Evolutionary conservation across 2,797 vertebrate genomes (phyloP), one percentile per base, ranked within the genome.

Genomic region (Pygocentrus nattereri): DNA sequence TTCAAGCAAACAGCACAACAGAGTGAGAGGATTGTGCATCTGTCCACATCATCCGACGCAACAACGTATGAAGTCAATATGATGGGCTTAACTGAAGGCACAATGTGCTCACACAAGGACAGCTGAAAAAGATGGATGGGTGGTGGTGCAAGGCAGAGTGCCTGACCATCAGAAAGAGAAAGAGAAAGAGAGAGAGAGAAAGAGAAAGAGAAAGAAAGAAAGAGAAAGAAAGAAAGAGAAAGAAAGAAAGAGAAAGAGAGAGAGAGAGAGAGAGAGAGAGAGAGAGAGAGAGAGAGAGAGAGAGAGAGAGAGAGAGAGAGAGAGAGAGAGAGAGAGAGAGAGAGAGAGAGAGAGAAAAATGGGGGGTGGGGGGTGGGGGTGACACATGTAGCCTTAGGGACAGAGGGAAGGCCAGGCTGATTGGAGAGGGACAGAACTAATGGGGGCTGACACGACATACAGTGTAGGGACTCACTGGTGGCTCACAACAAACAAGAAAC

Each of bases 371-470:
- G 27, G 23, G n/a, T 5, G 58, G 58, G 30, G 31, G 67, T 62
- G 34, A 81, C 50, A 82, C 72, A 82, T 23, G 44, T 80, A 54
- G 62, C 34, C 74, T 54, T 68, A 80, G 27, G 52, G 70, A 58
- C 30, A 27, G 56, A 78, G 25, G 78, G 59, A 81, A 44, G 31
- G 34, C 44, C 64, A 81, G 72, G 21, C 50, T 69, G 79, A 68
- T 54, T 65, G 52, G 67, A 76, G 13, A 76, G 41, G 52, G 34
- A 67, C 34, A 41, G 23, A 25, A 84, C 13, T 73, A 81, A 79
- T 68, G 18, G 58, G 15, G n/a, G 38, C 65, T 79, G 64, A 69
- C 74, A 49, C 7, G 68, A 67, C 64, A 44, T 74, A 15, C 41
- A 50, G 38, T 31, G 67, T 49, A 73, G 49, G 34, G 59, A 49